These are phyloP conservation scores for Orchesellides sinensis DNA, from an alignment of 2,888 invertebrate genomes.

Conservation along the genomic window DNA sequence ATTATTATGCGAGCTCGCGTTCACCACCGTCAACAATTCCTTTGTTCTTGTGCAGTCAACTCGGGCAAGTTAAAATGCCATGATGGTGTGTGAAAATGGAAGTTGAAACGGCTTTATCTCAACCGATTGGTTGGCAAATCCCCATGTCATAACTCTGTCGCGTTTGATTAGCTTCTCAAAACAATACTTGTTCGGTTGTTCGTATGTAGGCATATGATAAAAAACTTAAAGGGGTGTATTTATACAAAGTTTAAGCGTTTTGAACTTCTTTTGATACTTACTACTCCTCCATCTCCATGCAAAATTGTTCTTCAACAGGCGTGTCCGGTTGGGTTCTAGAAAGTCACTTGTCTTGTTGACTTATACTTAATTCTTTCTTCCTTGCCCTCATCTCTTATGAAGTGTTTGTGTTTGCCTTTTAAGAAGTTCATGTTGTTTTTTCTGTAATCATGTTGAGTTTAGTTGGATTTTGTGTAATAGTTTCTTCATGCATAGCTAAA, in stretches of 20 bases:
- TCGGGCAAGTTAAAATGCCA: neutral
- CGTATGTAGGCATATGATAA: too few species aligned
- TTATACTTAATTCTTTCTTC: neutral
- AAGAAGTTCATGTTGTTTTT: neutral
- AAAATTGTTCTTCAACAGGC: neutral
- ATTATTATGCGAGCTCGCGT: conserved; percentile 27
- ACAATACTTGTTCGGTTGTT: neutral
- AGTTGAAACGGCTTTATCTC: neutral
- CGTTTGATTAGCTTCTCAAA: conserved; percentile 11
- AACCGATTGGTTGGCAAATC: conserved; percentile 8
- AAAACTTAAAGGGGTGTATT: neutral
- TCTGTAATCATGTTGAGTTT: neutral
- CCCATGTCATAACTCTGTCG: neutral
- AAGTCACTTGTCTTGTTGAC: conserved; percentile 10
- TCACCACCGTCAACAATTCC: neutral
- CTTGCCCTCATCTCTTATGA: neutral
- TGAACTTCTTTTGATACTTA: neutral
- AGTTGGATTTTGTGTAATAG: too few species aligned
- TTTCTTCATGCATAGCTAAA: too few species aligned
- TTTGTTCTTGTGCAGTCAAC: neutral
- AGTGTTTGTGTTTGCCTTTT: neutral
- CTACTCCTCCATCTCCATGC: neutral
- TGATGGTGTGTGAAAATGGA: neutral
- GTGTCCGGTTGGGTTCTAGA: neutral
- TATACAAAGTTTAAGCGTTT: neutral